Evolutionary conservation across 2,797 vertebrate species (phyloP).

Genomic region (Xiphophorus birchmanni): DNA sequence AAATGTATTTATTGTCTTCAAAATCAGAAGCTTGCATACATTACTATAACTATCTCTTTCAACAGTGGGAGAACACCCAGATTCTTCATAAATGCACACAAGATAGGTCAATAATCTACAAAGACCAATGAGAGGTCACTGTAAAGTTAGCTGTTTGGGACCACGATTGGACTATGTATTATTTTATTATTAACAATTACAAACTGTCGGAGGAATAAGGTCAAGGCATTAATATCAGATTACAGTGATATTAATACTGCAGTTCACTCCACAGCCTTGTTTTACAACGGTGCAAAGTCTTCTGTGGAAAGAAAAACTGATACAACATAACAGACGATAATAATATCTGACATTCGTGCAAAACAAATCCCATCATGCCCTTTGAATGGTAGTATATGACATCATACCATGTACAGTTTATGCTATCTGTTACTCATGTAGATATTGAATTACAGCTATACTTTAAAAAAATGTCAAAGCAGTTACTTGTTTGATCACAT

Average conservation of each 20-base stretch:
- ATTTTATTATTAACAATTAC: constrained; percentile 4
- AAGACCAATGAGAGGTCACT: not conserved
- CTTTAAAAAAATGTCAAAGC: constrained; percentile 13
- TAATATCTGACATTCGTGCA: not conserved
- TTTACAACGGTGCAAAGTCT: constrained; percentile 4
- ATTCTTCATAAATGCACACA: not conserved
- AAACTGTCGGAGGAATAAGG: not conserved
- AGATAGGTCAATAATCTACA: not conserved
- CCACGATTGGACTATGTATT: not conserved
- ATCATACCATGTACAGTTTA: constrained; percentile 8
- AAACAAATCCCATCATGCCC: not conserved
- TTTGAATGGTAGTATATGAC: constrained; percentile 1
- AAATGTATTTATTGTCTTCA: not conserved
- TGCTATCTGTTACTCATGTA: constrained; percentile 6
- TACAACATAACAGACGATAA: not conserved
- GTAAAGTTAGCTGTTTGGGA: not conserved
- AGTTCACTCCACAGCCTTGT: not conserved
- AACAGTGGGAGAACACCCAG: not conserved
- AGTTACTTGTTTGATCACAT: constrained; percentile 16
- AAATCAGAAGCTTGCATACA: not conserved
- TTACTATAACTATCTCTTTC: not conserved
- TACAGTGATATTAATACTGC: not conserved
- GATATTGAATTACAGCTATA: constrained; percentile 22
- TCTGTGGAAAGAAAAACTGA: not conserved
- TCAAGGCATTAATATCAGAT: not conserved